These are phyloP conservation scores for Chroicocephalus ridibundus DNA, from an alignment of 2,113 vertebrate species.

Conservation along the genomic window DNA sequence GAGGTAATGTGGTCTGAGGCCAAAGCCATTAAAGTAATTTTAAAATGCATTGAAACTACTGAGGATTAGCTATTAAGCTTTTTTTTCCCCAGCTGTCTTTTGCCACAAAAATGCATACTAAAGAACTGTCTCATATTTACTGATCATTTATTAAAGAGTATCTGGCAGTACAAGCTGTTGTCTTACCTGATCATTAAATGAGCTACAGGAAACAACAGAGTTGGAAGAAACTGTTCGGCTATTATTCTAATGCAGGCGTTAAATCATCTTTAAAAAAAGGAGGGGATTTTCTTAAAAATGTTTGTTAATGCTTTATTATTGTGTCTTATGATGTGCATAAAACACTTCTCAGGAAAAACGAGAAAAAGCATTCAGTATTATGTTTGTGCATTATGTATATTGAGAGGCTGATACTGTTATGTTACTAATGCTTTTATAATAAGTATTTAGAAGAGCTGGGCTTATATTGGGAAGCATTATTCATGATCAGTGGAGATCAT, in stretches of 20 bases:
- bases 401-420: not conserved
- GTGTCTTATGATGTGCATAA: not conserved
- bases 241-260: not conserved
- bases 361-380: not conserved
- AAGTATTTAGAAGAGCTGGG: not conserved
- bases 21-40: not conserved
- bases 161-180: constrained; percentile 2
- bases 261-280: not conserved
- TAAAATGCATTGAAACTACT: not conserved
- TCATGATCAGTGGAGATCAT: not conserved
- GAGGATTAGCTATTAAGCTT: not conserved
- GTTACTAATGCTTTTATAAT: accelerated
- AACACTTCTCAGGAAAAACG: not conserved
- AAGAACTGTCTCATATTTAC: not conserved
- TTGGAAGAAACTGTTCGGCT: not conserved
- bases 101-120: not conserved
- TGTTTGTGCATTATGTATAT: accelerated
- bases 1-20: not conserved
- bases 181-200: not conserved
- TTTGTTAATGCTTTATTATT: not conserved
- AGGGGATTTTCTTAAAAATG: not conserved
- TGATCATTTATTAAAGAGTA: not conserved
- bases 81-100: not conserved
- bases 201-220: not conserved
- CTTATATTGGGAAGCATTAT: not conserved